Conservation (phyloP, 2,888 invertebrate species). For the Autographa gamma region DNA sequence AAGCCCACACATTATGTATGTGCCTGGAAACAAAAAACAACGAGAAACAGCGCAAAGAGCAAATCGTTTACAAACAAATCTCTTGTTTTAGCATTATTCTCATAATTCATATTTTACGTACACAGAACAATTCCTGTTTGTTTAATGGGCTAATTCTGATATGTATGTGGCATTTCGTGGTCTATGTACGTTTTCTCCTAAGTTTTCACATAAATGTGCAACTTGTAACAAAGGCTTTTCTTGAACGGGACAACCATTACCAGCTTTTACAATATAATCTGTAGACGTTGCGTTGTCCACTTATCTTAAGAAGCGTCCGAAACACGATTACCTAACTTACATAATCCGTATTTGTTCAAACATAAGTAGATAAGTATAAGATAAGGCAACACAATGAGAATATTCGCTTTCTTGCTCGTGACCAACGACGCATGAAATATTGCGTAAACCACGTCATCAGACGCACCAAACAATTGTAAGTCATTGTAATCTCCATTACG, state of each 20-base stretch:
- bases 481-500: constrained; percentile 51
- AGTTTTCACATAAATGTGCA: background rate
- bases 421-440: constrained; percentile 66
- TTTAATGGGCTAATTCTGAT: background rate
- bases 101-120: background rate
- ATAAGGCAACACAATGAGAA: constrained; percentile 57
- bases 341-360: constrained; percentile 52
- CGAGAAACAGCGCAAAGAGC: constrained; percentile 9
- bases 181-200: background rate
- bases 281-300: constrained; percentile 16
- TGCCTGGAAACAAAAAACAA: constrained; percentile 39
- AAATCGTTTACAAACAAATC: background rate
- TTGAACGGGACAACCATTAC: background rate
- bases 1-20: constrained; percentile 20
- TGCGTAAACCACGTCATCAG: constrained; percentile 66
- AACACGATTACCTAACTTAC: constrained; percentile 38
- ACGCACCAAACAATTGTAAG: constrained; percentile 49
- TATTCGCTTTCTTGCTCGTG: constrained; percentile 72
- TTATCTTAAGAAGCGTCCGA: constrained; percentile 26
- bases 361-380: constrained; percentile 48
- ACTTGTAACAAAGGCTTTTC: background rate
- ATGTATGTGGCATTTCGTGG: background rate
- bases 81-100: background rate
- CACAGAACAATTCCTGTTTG: background rate
- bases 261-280: background rate